Conservation (phyloP, 2,113 vertebrate species). For the Pelecanoides urinatrix region DNA sequence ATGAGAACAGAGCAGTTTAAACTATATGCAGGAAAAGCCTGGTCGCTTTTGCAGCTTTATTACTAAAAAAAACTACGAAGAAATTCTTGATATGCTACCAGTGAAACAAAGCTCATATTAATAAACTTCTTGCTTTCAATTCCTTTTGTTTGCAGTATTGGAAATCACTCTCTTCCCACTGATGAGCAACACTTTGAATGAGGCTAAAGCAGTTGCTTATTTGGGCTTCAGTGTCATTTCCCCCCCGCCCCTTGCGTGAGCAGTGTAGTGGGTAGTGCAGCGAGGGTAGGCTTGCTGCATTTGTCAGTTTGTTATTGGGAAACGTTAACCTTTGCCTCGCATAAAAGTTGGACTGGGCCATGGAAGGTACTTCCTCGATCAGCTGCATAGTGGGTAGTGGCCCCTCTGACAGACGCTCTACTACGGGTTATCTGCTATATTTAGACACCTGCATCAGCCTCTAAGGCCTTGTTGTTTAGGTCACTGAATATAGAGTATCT, state of each 20-base stretch:
- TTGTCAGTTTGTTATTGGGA: background rate
- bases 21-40: background rate
- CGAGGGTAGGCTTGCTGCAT: background rate
- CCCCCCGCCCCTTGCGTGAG: accelerated
- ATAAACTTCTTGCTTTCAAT: background rate
- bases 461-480: background rate
- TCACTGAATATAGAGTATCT: background rate
- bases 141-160: background rate
- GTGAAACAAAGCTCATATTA: background rate
- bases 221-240: background rate
- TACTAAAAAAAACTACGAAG: background rate
- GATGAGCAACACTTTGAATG: background rate
- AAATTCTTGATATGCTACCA: background rate
- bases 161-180: background rate
- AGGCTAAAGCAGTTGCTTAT: background rate
- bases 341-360: background rate
- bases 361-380: background rate
- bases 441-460: slow-evolving; percentile 8
- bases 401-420: background rate
- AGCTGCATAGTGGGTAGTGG: background rate
- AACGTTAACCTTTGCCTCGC: background rate
- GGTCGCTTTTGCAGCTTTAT: background rate
- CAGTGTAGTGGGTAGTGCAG: background rate
- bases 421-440: background rate
- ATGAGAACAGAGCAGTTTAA: background rate